Conservation (phyloP, 2,113 vertebrate genomes). For the Psephotus haematonotus region DNA sequence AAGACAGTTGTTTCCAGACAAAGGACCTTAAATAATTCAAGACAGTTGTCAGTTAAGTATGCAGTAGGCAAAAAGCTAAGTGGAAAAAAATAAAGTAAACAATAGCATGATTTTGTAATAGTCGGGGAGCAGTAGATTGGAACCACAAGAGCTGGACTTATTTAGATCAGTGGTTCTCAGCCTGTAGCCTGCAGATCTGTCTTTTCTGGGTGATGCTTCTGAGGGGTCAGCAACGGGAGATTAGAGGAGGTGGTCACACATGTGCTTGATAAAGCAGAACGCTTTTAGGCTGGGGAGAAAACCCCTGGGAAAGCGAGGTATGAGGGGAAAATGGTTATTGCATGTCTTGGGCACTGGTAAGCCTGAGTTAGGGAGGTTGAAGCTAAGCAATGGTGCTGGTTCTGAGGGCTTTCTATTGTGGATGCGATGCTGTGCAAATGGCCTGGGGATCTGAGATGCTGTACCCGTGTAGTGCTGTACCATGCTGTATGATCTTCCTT, state of each 20-base stretch:
- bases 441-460: background rate
- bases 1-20: background rate
- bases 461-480: background rate
- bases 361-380: background rate
- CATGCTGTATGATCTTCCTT: background rate
- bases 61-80: background rate
- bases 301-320: background rate
- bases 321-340: background rate
- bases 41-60: background rate
- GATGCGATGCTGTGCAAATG: background rate
- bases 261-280: background rate
- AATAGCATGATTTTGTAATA: background rate
- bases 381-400: background rate
- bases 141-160: background rate
- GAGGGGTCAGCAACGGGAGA: background rate
- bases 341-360: background rate
- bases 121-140: background rate
- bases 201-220: background rate
- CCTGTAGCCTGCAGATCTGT: background rate
- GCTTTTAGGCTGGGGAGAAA: background rate
- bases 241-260: accelerated
- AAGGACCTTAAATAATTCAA: background rate
- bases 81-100: background rate
- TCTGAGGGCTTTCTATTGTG: background rate
- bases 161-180: background rate